phyloP scores from a whole-genome alignment of 1,140 invertebrate species.

The Formica selysi region DNA sequence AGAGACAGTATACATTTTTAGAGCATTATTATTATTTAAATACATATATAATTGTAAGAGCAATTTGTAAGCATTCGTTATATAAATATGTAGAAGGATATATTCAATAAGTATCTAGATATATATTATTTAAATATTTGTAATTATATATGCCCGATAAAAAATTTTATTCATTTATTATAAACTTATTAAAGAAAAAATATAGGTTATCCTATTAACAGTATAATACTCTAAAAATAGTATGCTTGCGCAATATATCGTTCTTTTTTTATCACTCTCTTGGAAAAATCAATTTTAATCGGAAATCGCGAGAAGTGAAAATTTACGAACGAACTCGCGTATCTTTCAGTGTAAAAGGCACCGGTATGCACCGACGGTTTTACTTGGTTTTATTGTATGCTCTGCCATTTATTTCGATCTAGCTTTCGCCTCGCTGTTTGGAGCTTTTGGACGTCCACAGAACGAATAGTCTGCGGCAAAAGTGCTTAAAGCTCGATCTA shows the following conservation, averaged over 20 bases:
- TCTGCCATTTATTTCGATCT: conserved; percentile 71
- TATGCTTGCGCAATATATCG: background rate
- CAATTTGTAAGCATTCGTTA: background rate
- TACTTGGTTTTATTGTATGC: conserved; percentile 46
- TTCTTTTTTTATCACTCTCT: background rate
- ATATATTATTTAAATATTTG: background rate
- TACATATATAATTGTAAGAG: background rate
- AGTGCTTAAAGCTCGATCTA: conserved; percentile 59
- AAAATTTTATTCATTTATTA: background rate
- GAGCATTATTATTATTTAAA: background rate
- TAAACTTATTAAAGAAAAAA: background rate
- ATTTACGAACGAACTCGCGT: conserved; percentile 52
- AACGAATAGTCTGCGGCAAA: conserved; percentile 65
- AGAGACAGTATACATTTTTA: background rate
- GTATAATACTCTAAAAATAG: conserved; percentile 3
- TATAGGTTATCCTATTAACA: too few species aligned
- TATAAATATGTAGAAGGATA: background rate
- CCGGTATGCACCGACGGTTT: conserved; percentile 48
- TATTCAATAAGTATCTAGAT: background rate
- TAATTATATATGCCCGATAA: background rate
- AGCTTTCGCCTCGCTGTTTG: conserved; percentile 62
- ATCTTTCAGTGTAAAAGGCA: conserved; percentile 47
- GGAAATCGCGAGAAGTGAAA: conserved; percentile 47
- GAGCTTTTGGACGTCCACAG: conserved; percentile 61
- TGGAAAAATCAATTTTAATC: conserved; percentile 64